A percentile compares a stretch with the other conserved stretches of the same genome.
phyloP scores from a whole-genome alignment of 2,888 invertebrate genomes.

The Tetramorium bicarinatum region DNA sequence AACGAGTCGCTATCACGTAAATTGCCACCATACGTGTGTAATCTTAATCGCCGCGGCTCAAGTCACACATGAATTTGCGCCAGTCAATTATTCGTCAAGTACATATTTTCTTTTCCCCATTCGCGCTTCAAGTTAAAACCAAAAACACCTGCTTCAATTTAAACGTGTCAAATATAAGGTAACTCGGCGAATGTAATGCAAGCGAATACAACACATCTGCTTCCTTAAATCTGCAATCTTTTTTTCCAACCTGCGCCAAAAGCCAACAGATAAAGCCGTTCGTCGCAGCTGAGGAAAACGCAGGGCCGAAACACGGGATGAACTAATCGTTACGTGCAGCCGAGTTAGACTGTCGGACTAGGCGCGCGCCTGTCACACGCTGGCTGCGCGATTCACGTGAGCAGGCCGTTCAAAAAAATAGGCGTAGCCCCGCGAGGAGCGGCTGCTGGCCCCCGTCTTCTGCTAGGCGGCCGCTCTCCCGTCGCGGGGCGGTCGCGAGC shows the following conservation, averaged over 20 bases:
- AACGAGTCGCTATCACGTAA: neutral
- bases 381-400: constrained; percentile 82
- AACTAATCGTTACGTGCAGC: neutral
- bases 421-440: constrained; percentile 82
- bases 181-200: neutral
- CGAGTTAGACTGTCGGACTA: neutral
- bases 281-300: neutral
- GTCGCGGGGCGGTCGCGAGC: too few relatives aligned
- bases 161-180: neutral
- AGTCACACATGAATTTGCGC: neutral
- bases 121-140: neutral
- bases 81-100: neutral
- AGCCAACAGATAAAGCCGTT: neutral
- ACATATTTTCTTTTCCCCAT: neutral
- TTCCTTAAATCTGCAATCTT: neutral
- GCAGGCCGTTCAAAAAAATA: constrained; percentile 81
- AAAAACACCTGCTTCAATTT: neutral
- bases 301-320: neutral
- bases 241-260: neutral
- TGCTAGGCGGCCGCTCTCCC: constrained; percentile 60
- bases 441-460: constrained; percentile 66
- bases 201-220: neutral
- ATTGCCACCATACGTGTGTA: neutral
- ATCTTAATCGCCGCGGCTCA: neutral
- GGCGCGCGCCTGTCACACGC: constrained; percentile 27